Evolutionary conservation across 2,797 vertebrate genomes (phyloP).

Genomic region (Gobionotothen gibberifrons): DNA sequence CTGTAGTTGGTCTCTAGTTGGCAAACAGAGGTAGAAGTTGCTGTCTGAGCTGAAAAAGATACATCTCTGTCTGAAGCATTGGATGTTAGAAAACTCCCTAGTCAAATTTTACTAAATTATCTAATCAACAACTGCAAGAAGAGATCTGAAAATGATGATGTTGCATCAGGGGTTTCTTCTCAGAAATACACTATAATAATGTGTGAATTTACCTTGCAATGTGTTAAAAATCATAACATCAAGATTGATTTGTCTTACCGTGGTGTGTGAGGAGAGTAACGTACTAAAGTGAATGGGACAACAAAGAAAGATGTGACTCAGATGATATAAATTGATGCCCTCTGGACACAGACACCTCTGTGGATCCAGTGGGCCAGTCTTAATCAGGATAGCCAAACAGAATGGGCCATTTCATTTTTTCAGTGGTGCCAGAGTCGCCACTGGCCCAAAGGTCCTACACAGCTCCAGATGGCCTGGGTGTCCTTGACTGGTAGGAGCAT

Average conservation of each 20-base stretch:
- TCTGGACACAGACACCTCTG: slow-evolving; percentile 38
- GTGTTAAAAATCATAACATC: slow-evolving; percentile 2
- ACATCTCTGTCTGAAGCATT: slow-evolving; percentile 18
- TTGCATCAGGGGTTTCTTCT: not conserved
- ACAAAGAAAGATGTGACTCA: slow-evolving; percentile 33
- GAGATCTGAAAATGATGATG: slow-evolving; percentile 21
- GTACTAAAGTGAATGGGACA: slow-evolving; percentile 17
- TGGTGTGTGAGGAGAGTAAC: not conserved
- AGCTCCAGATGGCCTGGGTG: slow-evolving; percentile 60
- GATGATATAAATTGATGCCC: slow-evolving; percentile 50
- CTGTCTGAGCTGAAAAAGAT: slow-evolving; percentile 33
- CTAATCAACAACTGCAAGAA: slow-evolving; percentile 19
- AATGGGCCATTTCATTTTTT: slow-evolving; percentile 34
- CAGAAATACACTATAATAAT: not conserved
- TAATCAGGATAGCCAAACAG: slow-evolving; percentile 56
- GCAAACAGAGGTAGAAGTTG: slow-evolving; percentile 20
- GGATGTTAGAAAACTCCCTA: slow-evolving; percentile 12
- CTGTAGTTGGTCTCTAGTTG: slow-evolving; percentile 21
- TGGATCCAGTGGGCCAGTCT: slow-evolving; percentile 30
- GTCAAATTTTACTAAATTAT: slow-evolving; percentile 17
- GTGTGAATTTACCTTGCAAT: not conserved
- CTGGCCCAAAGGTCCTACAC: slow-evolving; percentile 44
- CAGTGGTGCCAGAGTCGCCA: slow-evolving; percentile 26
- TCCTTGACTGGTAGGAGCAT: slow-evolving; percentile 57
- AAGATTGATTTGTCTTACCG: not conserved